Evolutionary conservation across 2,797 vertebrate genomes (phyloP).

Genomic region (Rallus crepitans): DNA sequence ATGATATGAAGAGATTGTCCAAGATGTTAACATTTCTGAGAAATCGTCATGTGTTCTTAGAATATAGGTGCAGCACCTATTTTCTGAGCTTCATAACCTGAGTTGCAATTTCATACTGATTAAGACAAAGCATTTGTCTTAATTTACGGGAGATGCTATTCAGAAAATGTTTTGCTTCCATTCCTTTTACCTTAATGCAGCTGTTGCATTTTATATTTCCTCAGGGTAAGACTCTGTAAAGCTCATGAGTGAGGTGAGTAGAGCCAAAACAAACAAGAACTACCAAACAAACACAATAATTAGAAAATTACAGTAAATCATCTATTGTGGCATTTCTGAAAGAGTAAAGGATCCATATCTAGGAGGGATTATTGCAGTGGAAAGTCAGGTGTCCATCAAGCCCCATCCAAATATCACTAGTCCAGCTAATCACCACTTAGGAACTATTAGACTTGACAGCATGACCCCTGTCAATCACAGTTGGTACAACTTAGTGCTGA

Average conservation of each 20-base stretch:
- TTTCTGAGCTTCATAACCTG: neutral
- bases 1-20: neutral
- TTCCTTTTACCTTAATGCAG: neutral
- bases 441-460: slow-evolving; percentile 1
- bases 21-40: neutral
- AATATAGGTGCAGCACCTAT: neutral
- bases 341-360: neutral
- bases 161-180: neutral
- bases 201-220: neutral
- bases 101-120: neutral
- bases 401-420: neutral
- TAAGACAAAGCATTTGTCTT: neutral
- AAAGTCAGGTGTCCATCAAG: neutral
- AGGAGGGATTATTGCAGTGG: neutral
- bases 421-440: neutral
- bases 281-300: neutral
- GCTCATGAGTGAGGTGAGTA: neutral
- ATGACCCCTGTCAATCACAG: slow-evolving; percentile 39
- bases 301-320: neutral
- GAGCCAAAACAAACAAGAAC: neutral
- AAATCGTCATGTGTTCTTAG: neutral
- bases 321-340: neutral
- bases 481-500: neutral
- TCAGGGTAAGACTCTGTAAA: neutral
- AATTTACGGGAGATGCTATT: neutral